Evolutionary conservation across 2,113 vertebrate genomes (phyloP), one percentile per base, ranked within the genome.

Genomic region (Urocynchramus pylzowi): DNA sequence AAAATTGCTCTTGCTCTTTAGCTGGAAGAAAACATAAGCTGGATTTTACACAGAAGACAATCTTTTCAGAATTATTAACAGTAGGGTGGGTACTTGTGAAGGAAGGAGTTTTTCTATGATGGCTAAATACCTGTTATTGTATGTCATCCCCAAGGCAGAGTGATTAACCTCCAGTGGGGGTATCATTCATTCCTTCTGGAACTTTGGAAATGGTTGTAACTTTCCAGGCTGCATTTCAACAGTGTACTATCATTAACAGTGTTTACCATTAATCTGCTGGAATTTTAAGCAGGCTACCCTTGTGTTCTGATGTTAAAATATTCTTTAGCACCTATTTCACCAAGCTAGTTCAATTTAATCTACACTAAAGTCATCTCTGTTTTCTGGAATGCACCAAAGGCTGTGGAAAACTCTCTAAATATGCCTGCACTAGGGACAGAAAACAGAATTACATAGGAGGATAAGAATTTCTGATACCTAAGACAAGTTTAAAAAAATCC

Each of bases 371-470:
- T 71, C 74, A 84, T 13, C 31, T 95, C 37, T 90, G 2, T 68
- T 90, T 95, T 95, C 84, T 60, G 64, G 73, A 94, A 63, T 87
- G 30, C 41, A 60, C 57, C 37, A 71, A 73, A 60, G 27, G 54
- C n/a, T 95, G 81, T 89, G 78, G 71, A 75, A 87, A 47, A 64
- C 24, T 94, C 9, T 74, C 52, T 64, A 61, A 86, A 77, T 71
- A 75, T 93, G 73, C 47, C 57, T 93, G 67, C 68, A 79, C 86
- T 50, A 52, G 94, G 88, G 82, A 95, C 75, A 97, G 74, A 73
- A 84, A 87, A 63, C 52, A 44, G 27, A 74, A 33, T 79, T 53
- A 57, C 13, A 6, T 16, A 77, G 68, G 41, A 94, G 78, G 75
- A 76, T 21, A 59, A 60, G 59, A 94, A 79, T 45, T 94, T 45